Conservation (phyloP, 2,797 vertebrate species). For the Tokudaia tokunoshimensis region DNA sequence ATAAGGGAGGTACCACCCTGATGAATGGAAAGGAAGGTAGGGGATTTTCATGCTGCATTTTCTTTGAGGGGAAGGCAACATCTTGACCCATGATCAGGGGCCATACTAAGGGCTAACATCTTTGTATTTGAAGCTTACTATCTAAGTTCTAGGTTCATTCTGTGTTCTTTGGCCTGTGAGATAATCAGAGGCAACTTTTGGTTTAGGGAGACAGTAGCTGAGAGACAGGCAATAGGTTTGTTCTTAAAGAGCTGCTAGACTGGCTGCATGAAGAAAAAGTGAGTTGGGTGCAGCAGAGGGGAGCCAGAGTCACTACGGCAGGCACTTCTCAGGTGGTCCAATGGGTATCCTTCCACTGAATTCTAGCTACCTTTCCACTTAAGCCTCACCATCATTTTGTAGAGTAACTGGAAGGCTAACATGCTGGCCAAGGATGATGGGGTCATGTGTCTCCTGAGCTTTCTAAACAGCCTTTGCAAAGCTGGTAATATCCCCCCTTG, state of each 20-base stretch:
- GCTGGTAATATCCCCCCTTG: not conserved
- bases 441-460: not conserved
- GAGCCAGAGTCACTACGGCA: not conserved
- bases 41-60: not conserved
- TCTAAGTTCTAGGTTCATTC: not conserved
- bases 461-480: not conserved
- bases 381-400: not conserved
- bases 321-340: not conserved
- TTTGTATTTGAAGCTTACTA: not conserved
- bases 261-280: not conserved
- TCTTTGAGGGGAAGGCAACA: not conserved
- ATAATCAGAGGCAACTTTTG: not conserved
- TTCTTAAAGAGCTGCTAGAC: not conserved
- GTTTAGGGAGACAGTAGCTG: not conserved
- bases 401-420: not conserved
- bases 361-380: not conserved
- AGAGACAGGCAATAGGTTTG: not conserved
- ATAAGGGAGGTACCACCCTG: not conserved
- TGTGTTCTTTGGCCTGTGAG: not conserved
- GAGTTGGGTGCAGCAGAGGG: no score
- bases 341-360: not conserved
- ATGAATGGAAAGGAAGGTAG: no score
- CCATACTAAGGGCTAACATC: not conserved
- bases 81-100: not conserved
- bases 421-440: not conserved